Conservation (phyloP, 2,113 vertebrate species). For the Octodon degus region DNA sequence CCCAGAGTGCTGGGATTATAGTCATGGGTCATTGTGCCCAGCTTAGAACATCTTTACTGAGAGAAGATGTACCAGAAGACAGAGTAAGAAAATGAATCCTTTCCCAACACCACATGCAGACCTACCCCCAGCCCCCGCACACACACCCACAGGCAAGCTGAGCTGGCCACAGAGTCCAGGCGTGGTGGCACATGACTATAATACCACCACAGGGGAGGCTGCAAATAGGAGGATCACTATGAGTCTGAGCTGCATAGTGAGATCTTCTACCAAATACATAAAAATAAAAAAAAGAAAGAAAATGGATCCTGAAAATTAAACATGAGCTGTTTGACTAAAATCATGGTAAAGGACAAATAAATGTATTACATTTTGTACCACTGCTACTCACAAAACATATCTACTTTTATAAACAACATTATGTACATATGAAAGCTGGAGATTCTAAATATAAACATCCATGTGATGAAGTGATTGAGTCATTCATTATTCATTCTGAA, state of each 20-base stretch:
- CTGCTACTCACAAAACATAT: not conserved
- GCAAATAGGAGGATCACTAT: no score
- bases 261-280: no score
- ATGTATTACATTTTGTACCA: not conserved
- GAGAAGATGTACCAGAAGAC: not conserved
- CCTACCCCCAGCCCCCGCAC: no score
- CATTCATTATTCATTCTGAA: not conserved
- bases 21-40: not conserved
- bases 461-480: not conserved
- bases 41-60: not conserved
- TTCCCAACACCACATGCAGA: no score
- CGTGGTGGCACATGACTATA: no score
- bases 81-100: not conserved
- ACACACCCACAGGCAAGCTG: no score
- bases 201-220: no score
- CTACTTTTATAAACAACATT: not conserved
- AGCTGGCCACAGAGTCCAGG: no score
- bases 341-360: not conserved
- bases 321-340: not conserved
- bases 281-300: not conserved
- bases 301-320: not conserved
- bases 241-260: no score
- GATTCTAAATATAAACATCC: not conserved
- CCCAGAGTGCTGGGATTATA: not conserved
- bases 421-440: not conserved